phyloP scores from a whole-genome alignment of 2,797 vertebrate species.

The Catostomus latipinnis region DNA sequence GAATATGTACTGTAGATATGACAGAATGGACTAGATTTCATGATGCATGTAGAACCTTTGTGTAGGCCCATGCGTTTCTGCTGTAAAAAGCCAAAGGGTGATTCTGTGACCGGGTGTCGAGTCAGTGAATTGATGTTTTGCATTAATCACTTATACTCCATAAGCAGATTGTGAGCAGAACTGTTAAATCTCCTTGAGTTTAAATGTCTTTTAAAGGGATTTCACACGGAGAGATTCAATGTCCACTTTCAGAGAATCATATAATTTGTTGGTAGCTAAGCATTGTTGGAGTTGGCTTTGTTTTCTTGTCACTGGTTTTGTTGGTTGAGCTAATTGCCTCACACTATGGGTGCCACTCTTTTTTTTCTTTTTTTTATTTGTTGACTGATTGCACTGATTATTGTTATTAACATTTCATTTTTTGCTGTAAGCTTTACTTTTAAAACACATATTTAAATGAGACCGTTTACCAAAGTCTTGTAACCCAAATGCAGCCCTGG shows the following conservation, averaged over 20 bases:
- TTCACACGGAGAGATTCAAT: constrained; percentile 15
- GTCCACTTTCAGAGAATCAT: constrained; percentile 9
- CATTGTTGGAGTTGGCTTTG: constrained; percentile 36
- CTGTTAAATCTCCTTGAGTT: constrained; percentile 3
- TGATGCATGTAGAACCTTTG: neutral
- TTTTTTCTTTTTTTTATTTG: constrained; percentile 1
- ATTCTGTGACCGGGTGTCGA: neutral
- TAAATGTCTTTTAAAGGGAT: constrained; percentile 15
- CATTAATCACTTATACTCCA: neutral
- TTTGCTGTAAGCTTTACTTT: constrained; percentile 31
- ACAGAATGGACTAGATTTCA: constrained; percentile 36
- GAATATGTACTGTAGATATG: constrained; percentile 14
- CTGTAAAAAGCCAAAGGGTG: constrained; percentile 37
- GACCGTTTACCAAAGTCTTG: neutral
- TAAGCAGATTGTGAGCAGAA: neutral
- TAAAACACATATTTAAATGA: constrained; percentile 34
- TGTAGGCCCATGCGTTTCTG: constrained; percentile 13
- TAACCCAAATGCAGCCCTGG: constrained; percentile 6
- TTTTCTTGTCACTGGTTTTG: constrained; percentile 22
- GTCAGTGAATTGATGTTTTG: constrained; percentile 6
- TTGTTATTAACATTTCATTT: constrained; percentile 39
- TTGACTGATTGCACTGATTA: constrained; percentile 57
- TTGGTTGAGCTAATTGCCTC: too few relatives aligned
- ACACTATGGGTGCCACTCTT: constrained; percentile 9
- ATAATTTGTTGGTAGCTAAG: constrained; percentile 37